Evolutionary conservation across 2,888 invertebrate genomes (phyloP), one percentile per base, ranked within the genome.

Genomic region (Hyposoter didymator): DNA sequence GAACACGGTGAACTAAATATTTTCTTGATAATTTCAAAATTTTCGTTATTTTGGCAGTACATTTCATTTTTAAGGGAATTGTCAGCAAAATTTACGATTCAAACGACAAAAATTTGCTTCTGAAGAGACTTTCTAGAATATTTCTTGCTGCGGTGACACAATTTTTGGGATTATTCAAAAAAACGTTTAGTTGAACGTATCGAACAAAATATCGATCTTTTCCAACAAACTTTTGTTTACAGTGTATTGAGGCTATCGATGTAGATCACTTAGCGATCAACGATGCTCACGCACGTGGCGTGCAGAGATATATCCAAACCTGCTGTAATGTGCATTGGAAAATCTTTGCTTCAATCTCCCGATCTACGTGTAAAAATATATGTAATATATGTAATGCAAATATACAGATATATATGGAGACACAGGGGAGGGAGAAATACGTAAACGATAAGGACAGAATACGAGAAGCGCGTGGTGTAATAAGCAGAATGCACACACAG

Each of bases 381-480:
- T 43, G 59, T 28, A n/a, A 39, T 43, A 17, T 59, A 43, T 43
- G 52, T 52, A n/a, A 52, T 47, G 12, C 8, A 47, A 14, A 72
- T 19, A 52, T 28, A 32, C n/a, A 49, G 10, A 49, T 70, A 70
- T 70, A 70, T 70, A 70, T 70, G n/a, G 2, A 49, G 2, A 49
- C 8, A 70, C 14, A 49, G 10, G 1, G 45, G 22, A 69, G 17
- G 8, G 59, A 45, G 67, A 59, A 78, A 79, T 59, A 69, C 72
- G 82, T 78, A 83, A 78, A 64, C 76, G 82, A 78, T 78, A 67
- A 70, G 43, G 55, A 45, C 47, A 22, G 59, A 59, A 62, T 43
- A 55, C 62, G 80, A 76, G 64, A 74, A 83, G 66, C 59, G 45
- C 79, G 76, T 70, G 62, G 73, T 76, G 66, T 78, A 84, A 85